A percentile compares a stretch with the other conserved stretches of the same genome.
Conservation (phyloP, 2,113 vertebrate species). For the Ifrita kowaldi region DNA sequence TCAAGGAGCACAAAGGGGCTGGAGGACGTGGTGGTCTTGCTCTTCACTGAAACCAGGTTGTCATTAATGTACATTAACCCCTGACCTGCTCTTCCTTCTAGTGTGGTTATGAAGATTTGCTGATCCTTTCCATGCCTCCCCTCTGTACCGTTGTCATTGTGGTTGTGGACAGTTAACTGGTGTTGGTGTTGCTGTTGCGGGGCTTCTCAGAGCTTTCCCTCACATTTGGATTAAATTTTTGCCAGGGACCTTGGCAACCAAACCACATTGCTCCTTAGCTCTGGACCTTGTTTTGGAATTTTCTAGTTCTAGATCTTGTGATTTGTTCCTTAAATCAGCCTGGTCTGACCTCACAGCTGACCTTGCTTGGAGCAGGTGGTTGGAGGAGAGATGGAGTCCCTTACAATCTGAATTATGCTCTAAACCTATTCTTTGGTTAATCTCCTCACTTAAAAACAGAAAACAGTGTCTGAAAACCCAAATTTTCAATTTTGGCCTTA, state of each 20-base stretch:
- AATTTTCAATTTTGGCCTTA: neutral
- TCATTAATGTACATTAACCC: neutral
- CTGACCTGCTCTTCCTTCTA: neutral
- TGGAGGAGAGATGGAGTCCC: neutral
- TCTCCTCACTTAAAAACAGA: neutral
- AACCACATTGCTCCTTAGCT: neutral
- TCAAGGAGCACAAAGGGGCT: neutral
- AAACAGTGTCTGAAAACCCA: neutral
- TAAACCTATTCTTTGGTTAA: neutral
- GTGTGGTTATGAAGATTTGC: neutral
- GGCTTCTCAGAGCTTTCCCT: neutral
- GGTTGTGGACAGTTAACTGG: neutral
- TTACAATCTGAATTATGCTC: neutral
- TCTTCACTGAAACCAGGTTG: neutral
- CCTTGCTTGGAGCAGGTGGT: neutral
- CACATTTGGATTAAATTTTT: neutral
- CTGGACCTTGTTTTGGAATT: neutral
- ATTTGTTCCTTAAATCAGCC: neutral
- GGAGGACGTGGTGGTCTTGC: neutral
- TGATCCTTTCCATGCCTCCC: neutral
- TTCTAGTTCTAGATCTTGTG: neutral
- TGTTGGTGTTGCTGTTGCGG: accelerated
- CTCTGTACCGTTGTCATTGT: neutral
- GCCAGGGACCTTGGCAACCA: neutral
- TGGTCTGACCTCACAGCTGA: neutral